Conservation (phyloP, 30 jellyfish, hydroid and myxozoan genomes). For the Turritopsis dohrnii region DNA sequence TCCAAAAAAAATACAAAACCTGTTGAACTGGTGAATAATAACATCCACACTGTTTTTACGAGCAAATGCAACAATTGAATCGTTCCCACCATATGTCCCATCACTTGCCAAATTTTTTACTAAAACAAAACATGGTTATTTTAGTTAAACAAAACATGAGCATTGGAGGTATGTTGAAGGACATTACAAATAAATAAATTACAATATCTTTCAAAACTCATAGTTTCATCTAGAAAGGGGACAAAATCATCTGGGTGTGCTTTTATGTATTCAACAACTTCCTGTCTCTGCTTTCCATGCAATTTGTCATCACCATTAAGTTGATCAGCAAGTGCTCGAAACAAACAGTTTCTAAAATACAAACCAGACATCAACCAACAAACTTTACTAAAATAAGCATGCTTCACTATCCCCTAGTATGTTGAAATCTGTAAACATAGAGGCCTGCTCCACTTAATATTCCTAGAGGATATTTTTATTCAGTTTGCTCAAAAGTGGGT, state of each 20-base stretch:
- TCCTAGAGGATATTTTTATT: no score
- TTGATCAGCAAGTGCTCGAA: conserved; percentile 81
- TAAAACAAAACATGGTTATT: conserved; percentile 3
- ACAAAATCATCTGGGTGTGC: conserved; percentile 49
- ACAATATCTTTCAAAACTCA: conserved; percentile 48
- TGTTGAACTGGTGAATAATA: conserved; percentile 63
- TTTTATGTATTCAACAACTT: conserved; percentile 54
- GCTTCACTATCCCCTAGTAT: no score
- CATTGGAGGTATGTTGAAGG: not conserved
- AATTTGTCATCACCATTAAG: conserved; percentile 56
- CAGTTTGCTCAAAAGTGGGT: no score
- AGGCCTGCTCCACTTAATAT: no score
- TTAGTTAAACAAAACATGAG: not conserved
- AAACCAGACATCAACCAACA: not conserved
- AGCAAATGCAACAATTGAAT: conserved; percentile 81
- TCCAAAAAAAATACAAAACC: not conserved
- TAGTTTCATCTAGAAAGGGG: conserved; percentile 63
- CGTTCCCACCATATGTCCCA: conserved; percentile 85
- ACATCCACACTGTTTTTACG: conserved; percentile 49
- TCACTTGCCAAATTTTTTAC: conserved; percentile 49
- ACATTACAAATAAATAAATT: conserved; percentile 18
- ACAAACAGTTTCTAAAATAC: conserved; percentile 56
- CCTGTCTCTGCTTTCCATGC: conserved; percentile 40
- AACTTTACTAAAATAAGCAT: no score
- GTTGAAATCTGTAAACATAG: no score